Evolutionary conservation across 2,888 invertebrate genomes (phyloP), one percentile per base, ranked within the genome.

Genomic region (Scaptodrosophila latifasciaeformis): DNA sequence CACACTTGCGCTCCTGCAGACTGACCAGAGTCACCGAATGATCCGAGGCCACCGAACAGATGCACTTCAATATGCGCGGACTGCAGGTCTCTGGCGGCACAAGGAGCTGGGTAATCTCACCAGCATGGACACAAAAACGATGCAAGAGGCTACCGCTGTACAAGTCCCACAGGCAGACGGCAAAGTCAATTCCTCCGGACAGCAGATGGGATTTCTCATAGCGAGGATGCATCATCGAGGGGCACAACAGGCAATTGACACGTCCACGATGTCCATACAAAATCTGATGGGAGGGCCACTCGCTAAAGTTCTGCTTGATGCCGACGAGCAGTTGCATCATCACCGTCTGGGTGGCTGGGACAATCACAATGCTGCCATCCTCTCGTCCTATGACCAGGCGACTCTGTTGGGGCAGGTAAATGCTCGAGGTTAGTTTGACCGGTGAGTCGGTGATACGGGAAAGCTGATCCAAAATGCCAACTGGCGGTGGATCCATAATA

Each of bases 101-200:
- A 48, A 97, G 88, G 1, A 99, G 89, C 85, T 97, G 96, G 0
- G 95, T 93, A 10, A 99, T 95, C 88, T 98, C 97, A 0, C 99
- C 99, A 0, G 98, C 99, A 85, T 99, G 99, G 0, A 98, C 97
- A 81, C 97, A 97, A 88, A 99, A 99, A 2, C 97, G 90, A 84
- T 99, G 96, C 49, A 99, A 87, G 31, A 97, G 87, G 1, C 91
- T 91, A 2, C 97, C 97, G 27, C 93, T 93, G 82, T 94, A 95
- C 66, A 99, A 88, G 83, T 99, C 97, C 98, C 98, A 99, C 0
- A 99, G 88, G 70, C 96, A 96, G 0, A 87, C 97, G 0, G 97
- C 96, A 87, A 99, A 99, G 87, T 99, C 99, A 9, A 97, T 95
- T 0, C 98, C 97, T 1, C 99, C 99, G 0, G 97, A 97, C 0